Conservation (phyloP, 2,113 vertebrate species). For the Lipophrys pholis region DNA sequence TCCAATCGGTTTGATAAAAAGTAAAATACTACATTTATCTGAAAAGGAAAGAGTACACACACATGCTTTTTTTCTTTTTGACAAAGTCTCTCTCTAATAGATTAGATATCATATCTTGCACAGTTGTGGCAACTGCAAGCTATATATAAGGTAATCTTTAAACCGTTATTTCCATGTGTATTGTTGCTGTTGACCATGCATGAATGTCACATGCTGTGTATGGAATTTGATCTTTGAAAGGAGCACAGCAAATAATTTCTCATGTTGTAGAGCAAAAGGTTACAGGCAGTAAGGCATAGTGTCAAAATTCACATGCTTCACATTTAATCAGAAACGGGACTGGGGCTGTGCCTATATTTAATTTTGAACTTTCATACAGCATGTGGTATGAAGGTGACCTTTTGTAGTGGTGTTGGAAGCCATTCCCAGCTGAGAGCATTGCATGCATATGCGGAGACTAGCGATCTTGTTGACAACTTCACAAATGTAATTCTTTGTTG, state of each 20-base stretch:
- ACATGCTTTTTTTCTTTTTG: slow-evolving; percentile 7
- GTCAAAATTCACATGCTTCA: slow-evolving; percentile 2
- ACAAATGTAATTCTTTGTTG: not conserved
- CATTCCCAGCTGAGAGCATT: slow-evolving; percentile 39
- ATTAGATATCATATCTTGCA: too few relatives aligned
- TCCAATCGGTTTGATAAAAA: slow-evolving; percentile 14
- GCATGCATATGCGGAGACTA: slow-evolving; percentile 13
- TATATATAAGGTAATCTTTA: not conserved
- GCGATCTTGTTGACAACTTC: slow-evolving; percentile 20
- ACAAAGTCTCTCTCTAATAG: too few relatives aligned
- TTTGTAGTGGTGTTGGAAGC: slow-evolving; percentile 29
- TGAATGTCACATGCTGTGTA: not conserved
- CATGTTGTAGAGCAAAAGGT: slow-evolving; percentile 12
- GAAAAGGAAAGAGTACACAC: slow-evolving; percentile 47
- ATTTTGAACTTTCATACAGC: slow-evolving; percentile 49
- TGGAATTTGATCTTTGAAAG: slow-evolving; percentile 14
- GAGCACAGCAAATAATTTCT: not conserved
- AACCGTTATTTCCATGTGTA: not conserved
- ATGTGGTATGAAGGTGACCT: slow-evolving; percentile 62
- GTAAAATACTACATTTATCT: not conserved
- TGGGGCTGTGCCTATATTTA: slow-evolving; percentile 47
- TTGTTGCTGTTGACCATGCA: not conserved
- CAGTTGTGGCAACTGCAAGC: too few relatives aligned
- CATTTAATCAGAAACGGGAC: not conserved
- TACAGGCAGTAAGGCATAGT: not conserved